Evolutionary conservation across 1,140 invertebrate species (phyloP), one percentile per base, ranked within the genome.

Genomic region (Dolichoris vasculosae): DNA sequence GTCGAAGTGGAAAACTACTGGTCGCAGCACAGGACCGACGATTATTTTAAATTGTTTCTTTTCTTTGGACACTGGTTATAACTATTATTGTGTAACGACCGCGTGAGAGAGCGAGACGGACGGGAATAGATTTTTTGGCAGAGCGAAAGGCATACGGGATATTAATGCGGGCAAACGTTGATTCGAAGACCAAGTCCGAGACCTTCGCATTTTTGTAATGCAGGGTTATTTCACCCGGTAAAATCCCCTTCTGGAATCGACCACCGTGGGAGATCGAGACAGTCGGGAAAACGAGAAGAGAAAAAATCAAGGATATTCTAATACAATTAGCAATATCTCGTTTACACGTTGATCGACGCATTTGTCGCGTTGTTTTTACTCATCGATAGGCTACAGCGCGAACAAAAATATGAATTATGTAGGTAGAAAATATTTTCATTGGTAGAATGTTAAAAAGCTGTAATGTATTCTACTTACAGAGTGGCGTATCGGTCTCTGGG

Each of bases 1-100:
- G 67, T 76, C 51, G 51, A 64, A 86, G 87, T 87, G 85, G 77
- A 85, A 86, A 84, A 84, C 82, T 86, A 81, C 55, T 23, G 71
- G 80, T 78, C 46, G 43, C 38, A 26, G n/a, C 83, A 67, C 71
- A 76, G 46, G 38, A 46, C 30, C 75, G 76, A 69, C 82, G 71
- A 85, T 87, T 88, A 86, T 84, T 85, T 63, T 59, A 38, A 63
- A 64, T 64, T 17, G 67, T 43, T 83, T 46, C 48, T 83, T 75
- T 75, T 73, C 17, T 59, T 75, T 30, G 51, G 48, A 40, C 55
- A 79, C 77, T 23, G 48, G 1, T 35, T 55, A 17, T 32, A 77
- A 51, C 30, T 77, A 30, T 32, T 46, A 63, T 79, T 82, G n/a
- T 26, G 48, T 63, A 79, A 30, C 59, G 0, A n/a, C 26, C 38